These are phyloP conservation scores for Phortica okadai DNA, from an alignment of 2,888 invertebrate species.

Conservation along the genomic window DNA sequence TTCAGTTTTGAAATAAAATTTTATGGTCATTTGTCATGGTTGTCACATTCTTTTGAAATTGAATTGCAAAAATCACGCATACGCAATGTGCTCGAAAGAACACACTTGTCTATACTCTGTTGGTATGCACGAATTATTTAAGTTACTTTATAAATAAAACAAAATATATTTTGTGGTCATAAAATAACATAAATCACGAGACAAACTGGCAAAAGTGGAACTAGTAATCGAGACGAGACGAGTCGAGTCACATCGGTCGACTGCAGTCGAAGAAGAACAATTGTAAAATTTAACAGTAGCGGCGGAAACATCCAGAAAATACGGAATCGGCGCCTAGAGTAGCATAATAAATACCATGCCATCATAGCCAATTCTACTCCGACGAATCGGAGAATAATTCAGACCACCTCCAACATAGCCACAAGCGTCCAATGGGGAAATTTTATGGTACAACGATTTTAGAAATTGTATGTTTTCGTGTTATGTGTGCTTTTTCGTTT, in stretches of 20 bases:
- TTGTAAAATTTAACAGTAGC: slow-evolving; percentile 63
- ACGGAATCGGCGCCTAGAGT: slow-evolving; percentile 51
- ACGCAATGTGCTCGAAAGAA: background rate
- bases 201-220: slow-evolving; percentile 48
- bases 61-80: slow-evolving; percentile 3
- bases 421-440: slow-evolving; percentile 69
- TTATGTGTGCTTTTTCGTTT: background rate
- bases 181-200: slow-evolving; percentile 62
- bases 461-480: slow-evolving; percentile 53
- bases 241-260: background rate
- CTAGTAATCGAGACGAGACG: background rate
- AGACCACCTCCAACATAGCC: slow-evolving; percentile 21
- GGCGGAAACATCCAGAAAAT: slow-evolving; percentile 42
- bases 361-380: background rate
- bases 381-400: background rate
- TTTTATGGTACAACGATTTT: slow-evolving; percentile 72
- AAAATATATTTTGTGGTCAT: background rate
- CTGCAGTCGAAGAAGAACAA: slow-evolving; percentile 59
- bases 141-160: background rate
- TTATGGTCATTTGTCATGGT: background rate
- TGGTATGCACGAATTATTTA: background rate
- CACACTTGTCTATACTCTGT: background rate
- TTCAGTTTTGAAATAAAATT: background rate
- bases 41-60: background rate
- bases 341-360: slow-evolving; percentile 41